phyloP scores from a whole-genome alignment of 2,888 invertebrate genomes.

The Leucoma salicis region DNA sequence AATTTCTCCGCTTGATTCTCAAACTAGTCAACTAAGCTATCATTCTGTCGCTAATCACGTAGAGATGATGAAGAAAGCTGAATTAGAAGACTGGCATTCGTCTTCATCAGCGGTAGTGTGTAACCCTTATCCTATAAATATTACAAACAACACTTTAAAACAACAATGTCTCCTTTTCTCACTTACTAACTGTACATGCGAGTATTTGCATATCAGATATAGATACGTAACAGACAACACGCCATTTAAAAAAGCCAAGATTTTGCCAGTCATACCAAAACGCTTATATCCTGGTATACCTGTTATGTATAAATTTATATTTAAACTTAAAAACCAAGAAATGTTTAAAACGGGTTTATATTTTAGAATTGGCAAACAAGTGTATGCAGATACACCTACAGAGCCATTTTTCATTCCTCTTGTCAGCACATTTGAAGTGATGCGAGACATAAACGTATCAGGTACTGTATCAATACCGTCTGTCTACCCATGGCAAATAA shows the following conservation, averaged over 20 bases:
- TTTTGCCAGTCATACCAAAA: slow-evolving; percentile 47
- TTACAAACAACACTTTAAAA: slow-evolving; percentile 34
- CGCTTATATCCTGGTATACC: slow-evolving; percentile 60
- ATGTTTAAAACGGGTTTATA: slow-evolving; percentile 45
- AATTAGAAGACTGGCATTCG: slow-evolving; percentile 36
- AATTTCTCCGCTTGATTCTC: slow-evolving; percentile 45
- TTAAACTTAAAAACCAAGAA: slow-evolving; percentile 40
- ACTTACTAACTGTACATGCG: slow-evolving; percentile 46
- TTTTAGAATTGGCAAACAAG: slow-evolving; percentile 53
- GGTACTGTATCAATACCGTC: slow-evolving; percentile 50
- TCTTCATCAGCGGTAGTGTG: slow-evolving; percentile 38
- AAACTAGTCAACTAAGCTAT: slow-evolving; percentile 31
- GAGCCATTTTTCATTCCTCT: slow-evolving; percentile 56
- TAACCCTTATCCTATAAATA: slow-evolving; percentile 42
- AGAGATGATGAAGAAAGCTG: slow-evolving; percentile 9
- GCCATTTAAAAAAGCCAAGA: slow-evolving; percentile 41
- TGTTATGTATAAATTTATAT: slow-evolving; percentile 45
- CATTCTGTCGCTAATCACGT: slow-evolving; percentile 11
- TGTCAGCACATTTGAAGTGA: slow-evolving; percentile 33
- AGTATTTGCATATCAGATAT: slow-evolving; percentile 51
- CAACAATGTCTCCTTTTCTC: slow-evolving; percentile 53
- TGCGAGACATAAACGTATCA: slow-evolving; percentile 37
- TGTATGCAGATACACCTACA: slow-evolving; percentile 26
- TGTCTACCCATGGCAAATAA: slow-evolving; percentile 59
- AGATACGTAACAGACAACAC: slow-evolving; percentile 43